Conservation (phyloP, 2,113 vertebrate species). For the Entomyzon cyanotis region DNA sequence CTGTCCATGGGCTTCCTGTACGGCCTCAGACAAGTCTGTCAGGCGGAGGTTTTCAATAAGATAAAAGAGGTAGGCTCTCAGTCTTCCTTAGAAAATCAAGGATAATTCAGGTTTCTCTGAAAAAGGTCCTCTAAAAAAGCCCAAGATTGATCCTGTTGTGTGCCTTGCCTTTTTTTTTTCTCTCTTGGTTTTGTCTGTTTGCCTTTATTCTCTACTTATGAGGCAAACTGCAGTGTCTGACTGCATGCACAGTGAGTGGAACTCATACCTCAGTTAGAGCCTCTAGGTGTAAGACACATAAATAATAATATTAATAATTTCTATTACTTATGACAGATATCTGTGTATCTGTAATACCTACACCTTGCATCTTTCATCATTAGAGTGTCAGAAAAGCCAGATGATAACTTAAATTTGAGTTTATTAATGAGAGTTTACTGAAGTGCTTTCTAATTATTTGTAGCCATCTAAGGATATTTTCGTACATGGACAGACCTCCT, state of each 20-base stretch:
- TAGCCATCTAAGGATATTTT: neutral
- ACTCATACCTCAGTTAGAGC: neutral
- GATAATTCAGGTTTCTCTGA: neutral
- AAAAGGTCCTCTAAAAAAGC: neutral
- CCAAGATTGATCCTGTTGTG: neutral
- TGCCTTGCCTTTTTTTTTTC: neutral
- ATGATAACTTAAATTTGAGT: neutral
- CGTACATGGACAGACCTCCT: neutral
- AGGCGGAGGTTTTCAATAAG: neutral
- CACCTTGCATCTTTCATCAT: neutral
- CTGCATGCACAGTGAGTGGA: neutral
- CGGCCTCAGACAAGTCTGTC: neutral
- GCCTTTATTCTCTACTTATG: neutral
- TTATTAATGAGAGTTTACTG: neutral
- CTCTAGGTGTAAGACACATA: neutral
- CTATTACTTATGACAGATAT: neutral
- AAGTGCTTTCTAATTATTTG: neutral
- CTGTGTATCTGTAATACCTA: neutral
- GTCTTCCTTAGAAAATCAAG: neutral
- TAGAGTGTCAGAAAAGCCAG: neutral
- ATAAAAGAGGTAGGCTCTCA: neutral
- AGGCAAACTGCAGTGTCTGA: neutral
- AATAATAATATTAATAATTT: neutral
- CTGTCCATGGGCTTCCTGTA: accelerated
- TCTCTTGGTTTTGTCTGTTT: neutral